Conservation (phyloP, 2,888 invertebrate species). For the Silvanus unidentatus region DNA sequence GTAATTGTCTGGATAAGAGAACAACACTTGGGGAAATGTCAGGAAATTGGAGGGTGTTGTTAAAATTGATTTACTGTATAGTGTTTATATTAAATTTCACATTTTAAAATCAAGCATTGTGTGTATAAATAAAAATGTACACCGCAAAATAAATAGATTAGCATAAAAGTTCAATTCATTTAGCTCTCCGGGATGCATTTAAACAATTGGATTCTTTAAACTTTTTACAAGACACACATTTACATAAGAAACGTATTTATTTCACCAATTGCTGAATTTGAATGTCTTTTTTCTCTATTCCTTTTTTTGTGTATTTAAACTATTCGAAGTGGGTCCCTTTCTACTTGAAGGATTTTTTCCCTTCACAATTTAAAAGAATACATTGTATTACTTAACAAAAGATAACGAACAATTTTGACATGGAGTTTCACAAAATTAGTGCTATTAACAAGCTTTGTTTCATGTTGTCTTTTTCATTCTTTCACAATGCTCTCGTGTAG, state of each 20-base stretch:
- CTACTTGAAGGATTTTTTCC: slow-evolving; percentile 4
- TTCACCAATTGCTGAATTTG: slow-evolving; percentile 11
- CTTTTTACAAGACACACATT: slow-evolving; percentile 9
- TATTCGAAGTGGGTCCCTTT: background rate
- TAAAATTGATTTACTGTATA: no score
- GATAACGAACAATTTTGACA: slow-evolving; percentile 23
- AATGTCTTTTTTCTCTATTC: slow-evolving; percentile 9
- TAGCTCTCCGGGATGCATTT: slow-evolving; percentile 9
- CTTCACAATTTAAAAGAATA: no score
- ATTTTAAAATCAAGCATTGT: no score
- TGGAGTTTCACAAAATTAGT: slow-evolving; percentile 22
- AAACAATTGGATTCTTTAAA: slow-evolving; percentile 11
- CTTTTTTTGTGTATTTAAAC: background rate
- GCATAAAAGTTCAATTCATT: no score
- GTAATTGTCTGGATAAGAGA: no score
- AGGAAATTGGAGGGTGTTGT: no score
- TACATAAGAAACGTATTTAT: slow-evolving; percentile 17
- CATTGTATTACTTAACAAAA: slow-evolving; percentile 4
- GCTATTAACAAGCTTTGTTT: slow-evolving; percentile 20
- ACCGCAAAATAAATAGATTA: no score
- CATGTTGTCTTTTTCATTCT: slow-evolving; percentile 15
- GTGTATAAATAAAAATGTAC: no score
- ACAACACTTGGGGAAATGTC: no score
- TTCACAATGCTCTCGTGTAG: background rate
- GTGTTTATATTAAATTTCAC: no score